phyloP scores from a whole-genome alignment of 2,888 invertebrate genomes.

The Dermolepida albohirtum region DNA sequence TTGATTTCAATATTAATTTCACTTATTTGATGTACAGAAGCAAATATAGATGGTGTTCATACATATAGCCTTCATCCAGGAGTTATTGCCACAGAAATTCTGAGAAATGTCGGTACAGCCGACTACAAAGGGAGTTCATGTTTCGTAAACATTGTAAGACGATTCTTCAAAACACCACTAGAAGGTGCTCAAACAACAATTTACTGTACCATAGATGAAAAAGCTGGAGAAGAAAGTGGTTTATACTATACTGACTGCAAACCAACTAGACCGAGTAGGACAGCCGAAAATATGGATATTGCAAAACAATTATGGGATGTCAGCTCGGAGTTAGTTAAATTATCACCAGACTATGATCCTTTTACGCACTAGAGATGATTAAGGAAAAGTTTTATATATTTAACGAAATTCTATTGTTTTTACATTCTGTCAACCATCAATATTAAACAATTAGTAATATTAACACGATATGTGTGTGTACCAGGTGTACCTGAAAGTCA shows the following conservation, averaged over 20 bases:
- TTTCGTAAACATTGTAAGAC: conserved; percentile 62
- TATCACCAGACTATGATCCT: conserved; percentile 62
- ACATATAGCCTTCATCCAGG: conserved; percentile 82
- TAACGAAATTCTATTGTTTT: no score
- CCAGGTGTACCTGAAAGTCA: no score
- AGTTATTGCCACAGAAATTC: conserved; percentile 79
- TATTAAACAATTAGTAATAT: no score
- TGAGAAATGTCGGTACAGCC: conserved; percentile 70
- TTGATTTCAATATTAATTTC: not conserved
- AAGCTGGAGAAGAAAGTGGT: conserved; percentile 72
- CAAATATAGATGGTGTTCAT: conserved; percentile 67
- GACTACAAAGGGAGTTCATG: conserved; percentile 65
- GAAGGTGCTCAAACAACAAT: conserved; percentile 82
- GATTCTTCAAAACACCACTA: conserved; percentile 71
- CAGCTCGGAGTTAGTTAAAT: conserved; percentile 68
- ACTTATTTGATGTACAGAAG: conserved; percentile 49
- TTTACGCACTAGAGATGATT: conserved; percentile 52
- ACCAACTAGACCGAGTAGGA: conserved; percentile 64
- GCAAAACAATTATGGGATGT: conserved; percentile 74
- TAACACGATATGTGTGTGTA: no score
- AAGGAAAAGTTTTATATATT: no score
- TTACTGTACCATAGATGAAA: conserved; percentile 77
- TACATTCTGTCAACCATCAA: no score
- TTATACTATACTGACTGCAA: conserved; percentile 72
- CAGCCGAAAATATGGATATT: conserved; percentile 68